Evolutionary conservation across 2,797 vertebrate genomes (phyloP).

Genomic region (Aphelocoma californica): DNA sequence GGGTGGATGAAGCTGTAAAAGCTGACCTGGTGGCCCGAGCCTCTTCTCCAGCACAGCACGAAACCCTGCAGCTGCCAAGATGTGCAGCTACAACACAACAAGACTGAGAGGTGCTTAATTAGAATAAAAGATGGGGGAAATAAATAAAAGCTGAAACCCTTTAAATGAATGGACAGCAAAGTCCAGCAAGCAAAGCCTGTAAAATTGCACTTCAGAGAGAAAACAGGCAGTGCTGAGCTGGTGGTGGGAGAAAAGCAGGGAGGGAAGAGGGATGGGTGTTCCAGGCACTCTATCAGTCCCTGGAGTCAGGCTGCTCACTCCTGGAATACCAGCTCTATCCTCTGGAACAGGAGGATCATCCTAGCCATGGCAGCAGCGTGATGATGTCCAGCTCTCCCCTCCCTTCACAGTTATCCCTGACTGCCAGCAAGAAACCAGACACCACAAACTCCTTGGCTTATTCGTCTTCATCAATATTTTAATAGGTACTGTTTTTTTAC

Average conservation of each 20-base stretch:
- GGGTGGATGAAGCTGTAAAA: not conserved
- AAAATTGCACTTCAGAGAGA: not conserved
- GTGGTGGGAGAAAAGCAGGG: not conserved
- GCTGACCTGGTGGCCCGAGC: not conserved
- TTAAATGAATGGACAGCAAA: not conserved
- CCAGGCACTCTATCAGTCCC: not conserved
- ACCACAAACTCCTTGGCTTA: not conserved
- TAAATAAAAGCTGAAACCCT: not conserved
- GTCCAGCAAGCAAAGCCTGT: not conserved
- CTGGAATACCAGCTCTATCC: not conserved
- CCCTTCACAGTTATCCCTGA: not conserved
- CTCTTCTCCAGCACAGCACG: not conserved
- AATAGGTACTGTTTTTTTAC: constrained; percentile 49
- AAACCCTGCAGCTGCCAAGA: rapidly evolving
- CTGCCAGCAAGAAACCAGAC: constrained; percentile 22
- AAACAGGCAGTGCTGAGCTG: not conserved
- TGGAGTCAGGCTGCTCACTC: not conserved
- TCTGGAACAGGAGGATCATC: rapidly evolving
- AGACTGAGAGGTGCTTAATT: not conserved
- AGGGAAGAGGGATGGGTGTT: not conserved
- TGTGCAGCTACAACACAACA: not conserved
- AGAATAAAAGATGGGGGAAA: not conserved
- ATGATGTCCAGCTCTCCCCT: not conserved
- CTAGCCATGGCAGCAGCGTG: not conserved
- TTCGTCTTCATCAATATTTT: constrained; percentile 47